Conservation (phyloP, 2,888 invertebrate genomes). For the Dromius quadrimaculatus region DNA sequence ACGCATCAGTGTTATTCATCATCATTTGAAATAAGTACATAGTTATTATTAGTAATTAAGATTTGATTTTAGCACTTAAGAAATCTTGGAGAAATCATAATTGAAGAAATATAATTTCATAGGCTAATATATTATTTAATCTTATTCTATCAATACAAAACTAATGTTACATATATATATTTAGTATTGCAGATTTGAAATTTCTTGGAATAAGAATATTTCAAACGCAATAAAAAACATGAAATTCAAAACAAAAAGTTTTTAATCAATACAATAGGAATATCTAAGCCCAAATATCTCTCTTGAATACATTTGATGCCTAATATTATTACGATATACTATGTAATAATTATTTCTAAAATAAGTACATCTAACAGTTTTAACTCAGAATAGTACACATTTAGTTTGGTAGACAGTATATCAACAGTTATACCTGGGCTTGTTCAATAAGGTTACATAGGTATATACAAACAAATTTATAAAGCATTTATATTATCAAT, state of each 20-base stretch:
- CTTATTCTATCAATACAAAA: constrained; percentile 42
- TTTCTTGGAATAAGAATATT: constrained; percentile 22
- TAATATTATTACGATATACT: constrained; percentile 4
- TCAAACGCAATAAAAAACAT: constrained; percentile 38
- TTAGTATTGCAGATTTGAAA: constrained; percentile 34
- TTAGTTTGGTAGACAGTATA: constrained; percentile 8
- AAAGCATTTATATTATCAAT: constrained; percentile 26
- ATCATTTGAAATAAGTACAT: constrained; percentile 40
- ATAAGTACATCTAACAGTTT: constrained; percentile 26
- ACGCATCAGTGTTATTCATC: constrained; percentile 32
- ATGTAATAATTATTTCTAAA: constrained; percentile 24
- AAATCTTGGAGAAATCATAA: constrained; percentile 27
- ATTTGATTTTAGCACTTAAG: constrained; percentile 27
- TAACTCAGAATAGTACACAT: constrained; percentile 14
- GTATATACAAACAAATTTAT: constrained; percentile 35
- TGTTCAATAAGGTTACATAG: constrained; percentile 18
- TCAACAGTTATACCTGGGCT: constrained; percentile 22
- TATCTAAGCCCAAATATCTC: constrained; percentile 28
- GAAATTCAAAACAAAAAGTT: constrained; percentile 6
- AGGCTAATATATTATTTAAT: constrained; percentile 39
- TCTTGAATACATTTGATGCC: constrained; percentile 5
- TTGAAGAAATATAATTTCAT: constrained; percentile 20
- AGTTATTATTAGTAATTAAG: constrained; percentile 24
- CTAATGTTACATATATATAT: constrained; percentile 30
- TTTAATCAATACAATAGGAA: constrained; percentile 3